A percentile compares a stretch with the other conserved stretches of the same genome.
Conservation (phyloP, 1,140 invertebrate genomes). For the Pseudomyrmex dendroicus region DNA sequence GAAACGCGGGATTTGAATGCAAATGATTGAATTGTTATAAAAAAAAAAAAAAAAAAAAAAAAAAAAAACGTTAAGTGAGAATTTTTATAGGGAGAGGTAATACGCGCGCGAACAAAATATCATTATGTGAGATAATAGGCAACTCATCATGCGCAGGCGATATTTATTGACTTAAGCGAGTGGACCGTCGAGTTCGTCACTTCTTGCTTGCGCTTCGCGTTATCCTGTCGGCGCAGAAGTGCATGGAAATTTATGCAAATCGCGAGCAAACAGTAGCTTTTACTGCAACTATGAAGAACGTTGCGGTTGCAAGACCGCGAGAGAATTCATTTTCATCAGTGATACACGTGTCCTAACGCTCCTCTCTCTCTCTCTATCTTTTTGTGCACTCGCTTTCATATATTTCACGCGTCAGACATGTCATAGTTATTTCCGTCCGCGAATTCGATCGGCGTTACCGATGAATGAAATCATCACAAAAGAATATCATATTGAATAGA, state of each 20-base stretch:
- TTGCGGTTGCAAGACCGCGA: background rate
- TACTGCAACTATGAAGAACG: background rate
- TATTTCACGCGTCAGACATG: constrained; percentile 21
- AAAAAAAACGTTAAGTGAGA: no score
- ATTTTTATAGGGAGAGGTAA: background rate
- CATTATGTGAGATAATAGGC: background rate
- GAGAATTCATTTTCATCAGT: constrained; percentile 10
- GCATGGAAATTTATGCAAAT: constrained; percentile 44
- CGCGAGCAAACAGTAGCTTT: background rate
- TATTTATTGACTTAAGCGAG: background rate
- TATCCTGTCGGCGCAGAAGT: background rate
- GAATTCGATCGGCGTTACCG: constrained; percentile 11
- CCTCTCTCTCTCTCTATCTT: background rate
- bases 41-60: no score
- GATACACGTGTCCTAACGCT: background rate
- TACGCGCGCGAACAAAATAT: background rate
- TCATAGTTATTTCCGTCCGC: constrained; percentile 49
- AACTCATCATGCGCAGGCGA: background rate
- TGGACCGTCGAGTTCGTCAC: background rate
- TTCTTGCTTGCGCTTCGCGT: constrained; percentile 6
- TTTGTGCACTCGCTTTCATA: background rate
- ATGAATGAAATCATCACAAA: constrained; percentile 41
- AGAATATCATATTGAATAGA: constrained; percentile 25
- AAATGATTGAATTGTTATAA: no score
- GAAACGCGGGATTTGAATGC: background rate